Evolutionary conservation across 37 sponge, comb jelly and placozoan genomes (phyloP), one percentile per base, ranked within the genome.

Genomic region (Petrosia ficiformis): DNA sequence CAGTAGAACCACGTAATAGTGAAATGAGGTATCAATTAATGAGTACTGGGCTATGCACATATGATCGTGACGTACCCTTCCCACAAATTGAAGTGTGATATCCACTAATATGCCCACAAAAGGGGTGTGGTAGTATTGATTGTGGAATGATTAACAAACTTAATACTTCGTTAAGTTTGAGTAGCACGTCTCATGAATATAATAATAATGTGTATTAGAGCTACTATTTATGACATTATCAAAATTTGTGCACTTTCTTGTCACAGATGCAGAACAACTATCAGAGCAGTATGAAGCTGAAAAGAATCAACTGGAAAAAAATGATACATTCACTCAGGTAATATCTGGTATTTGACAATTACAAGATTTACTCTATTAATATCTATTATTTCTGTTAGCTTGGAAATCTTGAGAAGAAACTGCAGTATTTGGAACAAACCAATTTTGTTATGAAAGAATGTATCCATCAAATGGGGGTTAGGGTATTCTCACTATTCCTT

Each of bases 371-470:
- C 11, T 4, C 3, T 76, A 42, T 52, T 34, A 59, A 16, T 10
- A 40, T 26, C 42, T 40, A 2, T 42, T 25, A 64, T 2, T 39
- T 57, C 33, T 68, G 28, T 34, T 78, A 97, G 90, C 85, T 97
- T 1, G 71, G 80, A 32, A 97, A 97, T 43, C 74, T 97, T 70
- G 95, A 94, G 43, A 82, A 78, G 29, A 94, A 94, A 67, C 93
- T 91, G 92, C 92, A 94, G 70, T 93, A 94, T 82, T 74, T 82
- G 21, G 92, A 91, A 70, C 92, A 91, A 77, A 94, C 91, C 84
- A 97, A 97, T 67, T 94, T 91, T 59, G 89, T 72, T 42, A 81
- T 97, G 87, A 91, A 91, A 64, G 98, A 97, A 44, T 97, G 92
- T 91, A 95, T 94, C 90, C 74, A 80, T 59, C 44, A 6, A 22